Conservation (phyloP, 2,888 invertebrate genomes). For the Eupithecia pulchellata region DNA sequence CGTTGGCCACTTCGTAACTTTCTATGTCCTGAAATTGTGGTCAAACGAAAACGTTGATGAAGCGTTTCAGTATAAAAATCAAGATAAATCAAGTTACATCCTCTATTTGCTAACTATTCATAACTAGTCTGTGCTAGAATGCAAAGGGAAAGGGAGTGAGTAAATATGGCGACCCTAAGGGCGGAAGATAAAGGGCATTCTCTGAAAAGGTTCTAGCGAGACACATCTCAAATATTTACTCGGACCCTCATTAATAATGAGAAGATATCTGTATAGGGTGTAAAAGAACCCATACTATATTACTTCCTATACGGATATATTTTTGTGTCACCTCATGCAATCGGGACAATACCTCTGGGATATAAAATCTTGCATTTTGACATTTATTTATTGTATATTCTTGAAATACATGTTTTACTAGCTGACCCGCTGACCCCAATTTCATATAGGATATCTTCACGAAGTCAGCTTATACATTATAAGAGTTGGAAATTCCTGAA, state of each 20-base stretch:
- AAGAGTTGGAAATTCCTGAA: too few species aligned
- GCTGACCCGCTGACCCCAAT: too few species aligned
- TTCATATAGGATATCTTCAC: too few species aligned
- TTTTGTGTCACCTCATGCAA: neutral
- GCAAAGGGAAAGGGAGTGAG: neutral
- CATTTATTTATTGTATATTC: neutral
- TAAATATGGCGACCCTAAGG: conserved; percentile 13
- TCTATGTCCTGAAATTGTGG: too few species aligned
- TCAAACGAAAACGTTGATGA: too few species aligned
- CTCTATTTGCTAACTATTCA: too few species aligned
- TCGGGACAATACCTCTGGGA: neutral
- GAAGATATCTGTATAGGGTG: conserved; percentile 13
- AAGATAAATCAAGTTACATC: too few species aligned
- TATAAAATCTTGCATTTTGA: neutral
- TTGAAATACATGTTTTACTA: neutral
- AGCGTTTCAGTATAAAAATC: too few species aligned
- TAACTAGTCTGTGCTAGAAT: neutral
- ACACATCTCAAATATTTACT: conserved; percentile 25
- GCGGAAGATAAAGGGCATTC: conserved; percentile 16
- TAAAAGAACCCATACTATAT: too few species aligned
- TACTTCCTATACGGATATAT: neutral
- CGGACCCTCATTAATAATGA: conserved; percentile 28
- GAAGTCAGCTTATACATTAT: too few species aligned
- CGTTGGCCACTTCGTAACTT: too few species aligned
- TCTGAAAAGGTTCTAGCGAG: conserved; percentile 7